A percentile compares a stretch with the other conserved stretches of the same genome.
Evolutionary conservation across 30 jellyfish, hydroid and myxozoan genomes (phyloP).

Genomic region (Turritopsis rubra): DNA sequence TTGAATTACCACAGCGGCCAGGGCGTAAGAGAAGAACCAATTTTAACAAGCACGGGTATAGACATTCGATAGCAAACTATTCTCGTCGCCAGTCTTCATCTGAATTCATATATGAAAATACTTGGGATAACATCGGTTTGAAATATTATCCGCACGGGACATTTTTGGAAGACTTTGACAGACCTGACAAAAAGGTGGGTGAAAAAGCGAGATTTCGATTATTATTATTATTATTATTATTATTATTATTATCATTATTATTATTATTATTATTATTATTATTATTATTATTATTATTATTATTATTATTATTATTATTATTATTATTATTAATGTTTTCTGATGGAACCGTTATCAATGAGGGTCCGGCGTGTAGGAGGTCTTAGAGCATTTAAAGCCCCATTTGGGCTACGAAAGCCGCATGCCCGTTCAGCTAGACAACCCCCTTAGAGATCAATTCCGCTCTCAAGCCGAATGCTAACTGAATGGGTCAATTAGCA

Average conservation of each 20-base stretch:
- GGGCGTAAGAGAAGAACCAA: not conserved
- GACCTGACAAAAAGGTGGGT: constrained; percentile 4
- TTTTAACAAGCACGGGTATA: not conserved
- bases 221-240: not conserved
- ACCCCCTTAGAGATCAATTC: no score
- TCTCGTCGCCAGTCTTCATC: not conserved
- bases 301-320: no score
- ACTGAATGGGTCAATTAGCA: no score
- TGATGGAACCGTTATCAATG: no score
- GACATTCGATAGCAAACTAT: not conserved
- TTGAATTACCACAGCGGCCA: not conserved
- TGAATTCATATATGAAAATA: constrained; percentile 6
- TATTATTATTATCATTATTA: not conserved
- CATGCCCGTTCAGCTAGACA: no score
- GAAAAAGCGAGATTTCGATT: not conserved
- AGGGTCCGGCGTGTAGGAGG: no score
- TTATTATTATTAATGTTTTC: no score
- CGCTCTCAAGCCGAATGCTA: no score
- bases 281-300: not conserved
- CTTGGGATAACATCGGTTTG: constrained; percentile 19
- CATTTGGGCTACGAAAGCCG: no score
- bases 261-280: not conserved
- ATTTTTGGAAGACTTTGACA: constrained; percentile 18
- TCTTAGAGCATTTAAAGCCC: no score
- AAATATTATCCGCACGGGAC: not conserved